A percentile compares a stretch with the other conserved stretches of the same genome.
Conservation (phyloP, 64 coral and sea anemone genomes). For the Dendronephthya gigantea region DNA sequence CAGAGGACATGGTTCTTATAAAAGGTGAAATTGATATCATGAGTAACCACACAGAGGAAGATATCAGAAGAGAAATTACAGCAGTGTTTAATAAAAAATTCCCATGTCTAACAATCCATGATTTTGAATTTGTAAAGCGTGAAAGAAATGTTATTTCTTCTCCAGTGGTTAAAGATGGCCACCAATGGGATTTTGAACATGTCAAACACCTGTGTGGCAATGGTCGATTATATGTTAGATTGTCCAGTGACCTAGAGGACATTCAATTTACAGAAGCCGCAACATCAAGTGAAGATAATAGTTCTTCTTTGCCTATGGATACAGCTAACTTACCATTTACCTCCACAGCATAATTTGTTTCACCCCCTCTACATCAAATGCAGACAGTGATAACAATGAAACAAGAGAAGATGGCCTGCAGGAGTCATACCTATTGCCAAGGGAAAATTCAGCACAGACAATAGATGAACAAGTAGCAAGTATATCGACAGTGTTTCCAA, state of each 20-base stretch:
- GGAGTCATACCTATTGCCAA: not conserved
- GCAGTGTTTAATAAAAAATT: slow-evolving; percentile 33
- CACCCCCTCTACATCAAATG: not conserved
- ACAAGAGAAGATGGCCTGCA: not conserved
- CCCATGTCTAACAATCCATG: slow-evolving; percentile 16
- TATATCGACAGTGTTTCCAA: not conserved
- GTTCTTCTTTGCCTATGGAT: not conserved
- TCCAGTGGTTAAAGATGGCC: slow-evolving; percentile 41
- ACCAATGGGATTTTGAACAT: slow-evolving; percentile 55
- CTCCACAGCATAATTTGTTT: not conserved
- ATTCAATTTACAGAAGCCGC: not conserved
- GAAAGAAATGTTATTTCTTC: slow-evolving; percentile 37
- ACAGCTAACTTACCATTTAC: not conserved
- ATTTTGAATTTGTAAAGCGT: slow-evolving; percentile 50
- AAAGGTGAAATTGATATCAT: slow-evolving; percentile 52
- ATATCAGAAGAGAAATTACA: slow-evolving; percentile 45
- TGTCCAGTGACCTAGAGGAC: slow-evolving; percentile 33
- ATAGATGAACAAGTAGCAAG: not conserved
- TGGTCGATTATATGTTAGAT: slow-evolving; percentile 34
- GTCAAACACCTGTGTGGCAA: slow-evolving; percentile 49
- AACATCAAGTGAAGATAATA: not conserved
- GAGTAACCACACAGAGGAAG: slow-evolving; percentile 38
- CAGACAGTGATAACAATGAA: not conserved
- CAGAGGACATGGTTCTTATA: slow-evolving; percentile 37
- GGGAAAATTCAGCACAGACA: not conserved